Evolutionary conservation across 1,140 invertebrate genomes (phyloP).

Genomic region (Heliconius hewitsoni): DNA sequence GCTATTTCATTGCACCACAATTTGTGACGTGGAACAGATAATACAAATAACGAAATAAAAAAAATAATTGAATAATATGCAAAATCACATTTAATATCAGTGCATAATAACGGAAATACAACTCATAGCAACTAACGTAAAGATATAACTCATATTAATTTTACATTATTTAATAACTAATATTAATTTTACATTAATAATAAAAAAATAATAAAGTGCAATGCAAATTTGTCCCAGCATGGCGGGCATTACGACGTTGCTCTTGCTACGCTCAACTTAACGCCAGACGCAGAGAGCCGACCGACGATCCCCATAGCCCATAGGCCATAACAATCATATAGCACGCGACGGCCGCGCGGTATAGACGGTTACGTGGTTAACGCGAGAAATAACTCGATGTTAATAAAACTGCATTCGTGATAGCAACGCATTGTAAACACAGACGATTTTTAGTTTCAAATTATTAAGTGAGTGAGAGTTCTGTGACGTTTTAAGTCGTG

Average conservation of each 20-base stretch:
- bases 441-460: slow-evolving; percentile 40
- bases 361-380: not conserved
- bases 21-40: too few relatives aligned
- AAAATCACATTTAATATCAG: too few relatives aligned
- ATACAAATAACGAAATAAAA: too few relatives aligned
- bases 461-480: slow-evolving; percentile 63
- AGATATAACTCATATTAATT: too few relatives aligned
- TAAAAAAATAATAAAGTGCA: too few relatives aligned
- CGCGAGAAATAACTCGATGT: not conserved
- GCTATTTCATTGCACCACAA: too few relatives aligned
- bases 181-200: too few relatives aligned
- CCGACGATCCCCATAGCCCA: not conserved
- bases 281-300: not conserved
- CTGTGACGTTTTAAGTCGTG: slow-evolving; percentile 51
- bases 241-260: not conserved
- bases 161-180: too few relatives aligned
- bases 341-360: slow-evolving; percentile 42
- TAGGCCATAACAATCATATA: slow-evolving; percentile 34
- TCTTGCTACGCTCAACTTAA: not conserved
- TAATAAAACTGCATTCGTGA: slow-evolving; percentile 5
- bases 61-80: too few relatives aligned
- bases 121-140: too few relatives aligned
- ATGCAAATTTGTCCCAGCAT: not conserved
- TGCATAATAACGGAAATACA: too few relatives aligned
- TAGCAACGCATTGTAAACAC: slow-evolving; percentile 44